phyloP scores from a whole-genome alignment of 2,797 vertebrate species.

The Hydrolagus colliei region DNA sequence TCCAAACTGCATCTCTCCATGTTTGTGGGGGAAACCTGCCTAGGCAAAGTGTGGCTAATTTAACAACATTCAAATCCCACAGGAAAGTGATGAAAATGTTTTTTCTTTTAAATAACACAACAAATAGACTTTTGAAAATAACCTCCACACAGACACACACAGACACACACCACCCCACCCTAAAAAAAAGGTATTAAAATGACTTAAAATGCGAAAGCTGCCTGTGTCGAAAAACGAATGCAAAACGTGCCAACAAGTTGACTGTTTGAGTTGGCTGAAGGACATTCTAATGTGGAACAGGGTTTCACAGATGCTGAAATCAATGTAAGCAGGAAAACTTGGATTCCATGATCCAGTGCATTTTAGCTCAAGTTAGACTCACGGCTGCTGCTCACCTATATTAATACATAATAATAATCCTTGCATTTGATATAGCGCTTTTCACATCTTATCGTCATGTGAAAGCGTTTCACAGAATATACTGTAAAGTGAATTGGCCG shows the following conservation, averaged over 20 bases:
- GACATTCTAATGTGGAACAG: slow-evolving; percentile 15
- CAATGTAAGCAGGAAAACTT: not conserved
- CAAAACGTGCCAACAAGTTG: not conserved
- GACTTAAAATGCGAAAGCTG: not conserved
- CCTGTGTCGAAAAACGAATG: slow-evolving; percentile 1
- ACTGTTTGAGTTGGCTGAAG: slow-evolving; percentile 21
- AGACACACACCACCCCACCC: not conserved
- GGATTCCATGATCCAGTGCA: not conserved
- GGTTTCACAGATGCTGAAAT: not conserved
- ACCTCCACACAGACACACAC: too few relatives aligned
- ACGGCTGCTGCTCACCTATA: not conserved
- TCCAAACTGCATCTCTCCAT: not conserved
- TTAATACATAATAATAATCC: too few relatives aligned
- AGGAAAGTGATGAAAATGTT: too few relatives aligned
- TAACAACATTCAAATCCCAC: not conserved
- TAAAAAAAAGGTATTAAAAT: not conserved
- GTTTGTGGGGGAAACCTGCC: not conserved
- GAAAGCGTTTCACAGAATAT: too few relatives aligned
- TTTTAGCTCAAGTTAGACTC: not conserved
- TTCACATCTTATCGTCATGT: too few relatives aligned
- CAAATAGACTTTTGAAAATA: slow-evolving; percentile 1
- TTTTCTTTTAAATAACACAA: not conserved
- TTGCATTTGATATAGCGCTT: too few relatives aligned
- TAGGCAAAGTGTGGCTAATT: not conserved
- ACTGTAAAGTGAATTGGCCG: too few relatives aligned